A percentile compares a stretch with the other conserved stretches of the same genome.
Evolutionary conservation across 2,797 vertebrate species (phyloP).

Genomic region (Phrynocephalus guinanensis): DNA sequence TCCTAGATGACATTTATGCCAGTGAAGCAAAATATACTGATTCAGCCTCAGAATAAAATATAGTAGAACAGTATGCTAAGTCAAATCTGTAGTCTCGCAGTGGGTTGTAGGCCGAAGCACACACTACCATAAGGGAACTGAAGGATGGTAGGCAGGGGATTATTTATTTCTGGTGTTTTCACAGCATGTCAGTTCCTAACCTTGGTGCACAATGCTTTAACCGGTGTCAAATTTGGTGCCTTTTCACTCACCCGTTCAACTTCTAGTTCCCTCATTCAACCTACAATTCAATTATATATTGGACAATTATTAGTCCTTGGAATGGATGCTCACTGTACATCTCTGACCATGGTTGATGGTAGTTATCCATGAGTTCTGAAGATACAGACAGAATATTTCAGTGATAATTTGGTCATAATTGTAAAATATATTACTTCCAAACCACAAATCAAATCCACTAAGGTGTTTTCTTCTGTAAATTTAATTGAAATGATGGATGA

Average conservation of each 20-base stretch:
- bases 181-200: background rate
- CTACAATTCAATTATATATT: background rate
- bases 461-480: background rate
- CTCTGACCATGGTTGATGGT: slow-evolving; percentile 49
- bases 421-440: slow-evolving; percentile 61
- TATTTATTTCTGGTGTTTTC: background rate
- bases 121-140: background rate
- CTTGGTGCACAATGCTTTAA: background rate
- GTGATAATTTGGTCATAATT: slow-evolving; percentile 32
- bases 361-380: slow-evolving; percentile 56
- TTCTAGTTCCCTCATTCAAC: background rate
- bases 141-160: background rate
- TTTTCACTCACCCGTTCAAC: background rate
- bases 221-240: background rate
- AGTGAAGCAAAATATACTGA: slow-evolving; percentile 69
- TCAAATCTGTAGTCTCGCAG: background rate
- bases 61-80: background rate
- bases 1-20: slow-evolving; percentile 65
- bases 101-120: background rate
- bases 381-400: slow-evolving; percentile 35
- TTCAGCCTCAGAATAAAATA: slow-evolving; percentile 52
- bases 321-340: slow-evolving; percentile 40
- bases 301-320: background rate
- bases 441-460: background rate
- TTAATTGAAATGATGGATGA: background rate